A percentile compares a stretch with the other conserved stretches of the same genome.
Conservation (phyloP, 1,140 invertebrate species). For the Habropoda laboriosa region DNA sequence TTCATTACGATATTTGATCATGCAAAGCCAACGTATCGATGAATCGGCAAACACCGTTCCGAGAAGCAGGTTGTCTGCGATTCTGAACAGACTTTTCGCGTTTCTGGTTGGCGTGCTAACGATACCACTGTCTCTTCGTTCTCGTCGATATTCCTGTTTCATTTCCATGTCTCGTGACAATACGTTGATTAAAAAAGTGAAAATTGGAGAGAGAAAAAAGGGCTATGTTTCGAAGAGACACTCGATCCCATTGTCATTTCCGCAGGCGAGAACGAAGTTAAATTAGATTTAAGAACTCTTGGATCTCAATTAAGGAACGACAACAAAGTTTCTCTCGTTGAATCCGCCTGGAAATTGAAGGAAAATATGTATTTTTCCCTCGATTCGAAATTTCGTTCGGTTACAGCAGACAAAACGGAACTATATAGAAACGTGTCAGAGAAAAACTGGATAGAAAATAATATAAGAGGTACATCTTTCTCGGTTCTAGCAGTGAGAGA, state of each 20-base stretch:
- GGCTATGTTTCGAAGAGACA: neutral
- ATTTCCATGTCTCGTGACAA: neutral
- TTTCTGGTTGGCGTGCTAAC: neutral
- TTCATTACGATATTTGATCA: conserved; percentile 70
- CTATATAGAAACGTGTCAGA: no score
- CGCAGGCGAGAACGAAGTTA: neutral
- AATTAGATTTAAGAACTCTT: neutral
- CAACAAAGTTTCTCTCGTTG: neutral
- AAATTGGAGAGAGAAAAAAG: neutral
- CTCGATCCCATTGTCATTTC: neutral
- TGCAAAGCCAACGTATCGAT: conserved; percentile 43
- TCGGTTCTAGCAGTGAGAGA: no score
- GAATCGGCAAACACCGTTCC: conserved; percentile 35
- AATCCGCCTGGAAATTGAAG: neutral
- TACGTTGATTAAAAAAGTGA: neutral
- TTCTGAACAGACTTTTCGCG: conserved; percentile 13
- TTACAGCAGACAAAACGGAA: no score
- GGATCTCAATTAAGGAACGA: conserved; percentile 9
- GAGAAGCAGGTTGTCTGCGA: neutral
- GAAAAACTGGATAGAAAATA: neutral
- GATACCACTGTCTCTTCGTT: conserved; percentile 4
- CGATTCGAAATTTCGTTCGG: neutral
- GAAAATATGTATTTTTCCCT: neutral
- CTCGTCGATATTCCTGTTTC: conserved; percentile 13
- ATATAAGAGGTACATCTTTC: no score